These are phyloP conservation scores for Ectropis grisescens DNA, from an alignment of 1,140 invertebrate genomes.

Conservation along the genomic window DNA sequence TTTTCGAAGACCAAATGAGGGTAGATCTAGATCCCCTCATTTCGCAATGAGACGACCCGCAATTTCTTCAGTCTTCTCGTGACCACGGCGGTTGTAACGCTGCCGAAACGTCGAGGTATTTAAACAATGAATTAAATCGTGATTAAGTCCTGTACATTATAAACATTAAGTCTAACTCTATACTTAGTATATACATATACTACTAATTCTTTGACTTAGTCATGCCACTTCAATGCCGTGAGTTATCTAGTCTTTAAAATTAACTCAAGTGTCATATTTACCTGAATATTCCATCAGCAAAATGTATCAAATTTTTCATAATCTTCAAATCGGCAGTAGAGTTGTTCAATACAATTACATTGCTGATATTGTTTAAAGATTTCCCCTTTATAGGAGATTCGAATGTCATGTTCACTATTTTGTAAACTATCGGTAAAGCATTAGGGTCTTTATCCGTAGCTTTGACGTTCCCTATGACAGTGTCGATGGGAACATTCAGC, in stretches of 20 bases:
- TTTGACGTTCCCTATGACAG: constrained; percentile 75
- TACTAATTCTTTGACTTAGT: too few species aligned
- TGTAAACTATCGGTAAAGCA: constrained; percentile 75
- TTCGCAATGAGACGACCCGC: too few species aligned
- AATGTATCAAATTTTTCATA: constrained; percentile 76
- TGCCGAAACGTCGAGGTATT: too few species aligned
- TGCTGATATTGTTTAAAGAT: constrained; percentile 60
- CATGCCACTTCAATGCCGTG: too few species aligned
- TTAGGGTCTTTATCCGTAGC: constrained; percentile 79
- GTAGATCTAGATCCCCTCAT: too few species aligned
- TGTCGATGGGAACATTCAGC: constrained; percentile 82
- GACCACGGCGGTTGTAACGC: too few species aligned
- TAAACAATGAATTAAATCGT: too few species aligned
- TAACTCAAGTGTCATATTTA: constrained; percentile 12
- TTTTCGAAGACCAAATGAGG: too few species aligned
- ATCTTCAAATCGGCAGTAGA: constrained; percentile 78
- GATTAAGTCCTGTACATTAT: too few species aligned
- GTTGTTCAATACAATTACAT: constrained; percentile 73
- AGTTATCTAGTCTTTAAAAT: background rate
- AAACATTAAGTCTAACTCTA: too few species aligned
- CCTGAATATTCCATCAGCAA: constrained; percentile 78
- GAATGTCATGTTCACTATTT: constrained; percentile 76
- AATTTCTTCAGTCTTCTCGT: too few species aligned
- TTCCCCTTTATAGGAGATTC: constrained; percentile 74
- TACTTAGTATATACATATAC: too few species aligned